phyloP scores from a whole-genome alignment of 2,888 invertebrate species.

The Hirudinaria manillensis region DNA sequence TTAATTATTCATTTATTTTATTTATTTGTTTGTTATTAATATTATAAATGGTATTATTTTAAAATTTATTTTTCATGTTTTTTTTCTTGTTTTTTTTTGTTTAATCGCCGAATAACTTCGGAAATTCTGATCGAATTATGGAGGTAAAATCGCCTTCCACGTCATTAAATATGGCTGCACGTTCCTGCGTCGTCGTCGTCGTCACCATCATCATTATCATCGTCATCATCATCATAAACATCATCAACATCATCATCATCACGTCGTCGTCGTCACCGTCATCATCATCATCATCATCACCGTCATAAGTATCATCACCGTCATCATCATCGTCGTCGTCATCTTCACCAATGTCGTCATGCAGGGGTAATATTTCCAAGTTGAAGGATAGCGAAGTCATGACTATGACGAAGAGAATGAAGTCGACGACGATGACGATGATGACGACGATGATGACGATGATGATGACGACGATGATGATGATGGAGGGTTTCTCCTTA shows the following conservation, averaged over 20 bases:
- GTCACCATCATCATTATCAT: slow-evolving; percentile 23
- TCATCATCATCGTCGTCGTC: slow-evolving; percentile 13
- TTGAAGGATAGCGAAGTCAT: too few relatives aligned
- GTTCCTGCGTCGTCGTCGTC: slow-evolving; percentile 18
- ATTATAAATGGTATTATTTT: too few relatives aligned
- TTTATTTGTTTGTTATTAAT: too few relatives aligned
- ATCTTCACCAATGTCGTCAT: background rate
- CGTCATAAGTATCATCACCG: slow-evolving; percentile 13
- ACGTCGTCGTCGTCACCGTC: slow-evolving; percentile 21
- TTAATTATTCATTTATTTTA: too few relatives aligned
- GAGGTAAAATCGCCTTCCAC: too few relatives aligned
- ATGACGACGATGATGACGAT: background rate
- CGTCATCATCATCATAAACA: slow-evolving; percentile 14
- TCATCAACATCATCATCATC: background rate
- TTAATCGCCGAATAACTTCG: too few relatives aligned
- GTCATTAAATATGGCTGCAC: background rate
- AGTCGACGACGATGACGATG: slow-evolving; percentile 6
- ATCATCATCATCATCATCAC: slow-evolving; percentile 23
- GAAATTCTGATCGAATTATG: too few relatives aligned
- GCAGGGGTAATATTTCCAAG: too few relatives aligned
- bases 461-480: slow-evolving; percentile 23
- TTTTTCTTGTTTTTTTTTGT: too few relatives aligned
- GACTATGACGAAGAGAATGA: slow-evolving; percentile 4
- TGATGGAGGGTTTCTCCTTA: background rate
- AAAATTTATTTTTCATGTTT: too few relatives aligned